Percentiles rank a stretch among this genome's conserved stretches.
Evolutionary conservation across 2,888 invertebrate genomes (phyloP).

Genomic region (Hirtodrosophila histrioides): DNA sequence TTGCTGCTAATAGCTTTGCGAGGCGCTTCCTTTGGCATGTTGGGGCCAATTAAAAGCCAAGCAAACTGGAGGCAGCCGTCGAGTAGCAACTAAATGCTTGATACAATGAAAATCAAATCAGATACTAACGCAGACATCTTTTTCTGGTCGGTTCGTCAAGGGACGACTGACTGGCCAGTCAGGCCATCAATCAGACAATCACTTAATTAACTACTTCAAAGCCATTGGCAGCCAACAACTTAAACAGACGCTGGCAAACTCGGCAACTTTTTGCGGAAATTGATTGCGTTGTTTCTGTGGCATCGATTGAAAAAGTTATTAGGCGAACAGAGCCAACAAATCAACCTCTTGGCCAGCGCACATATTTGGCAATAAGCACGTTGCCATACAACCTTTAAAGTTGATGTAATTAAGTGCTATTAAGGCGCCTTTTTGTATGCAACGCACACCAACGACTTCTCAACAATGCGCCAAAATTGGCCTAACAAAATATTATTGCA

Average conservation of each 20-base stretch:
- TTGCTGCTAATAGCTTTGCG: slow-evolving; percentile 44
- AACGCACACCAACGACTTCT: slow-evolving; percentile 20
- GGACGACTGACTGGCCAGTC: slow-evolving; percentile 7
- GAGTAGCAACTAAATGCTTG: slow-evolving; percentile 25
- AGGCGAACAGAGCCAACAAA: slow-evolving; percentile 11
- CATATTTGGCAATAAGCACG: slow-evolving; percentile 26
- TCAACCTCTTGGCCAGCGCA: slow-evolving; percentile 4
- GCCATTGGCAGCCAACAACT: slow-evolving; percentile 40
- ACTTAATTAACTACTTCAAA: slow-evolving; percentile 75
- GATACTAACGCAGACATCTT: slow-evolving; percentile 22
- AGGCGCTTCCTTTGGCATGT: slow-evolving; percentile 16
- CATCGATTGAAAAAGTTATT: slow-evolving; percentile 64
- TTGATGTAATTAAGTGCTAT: slow-evolving; percentile 52
- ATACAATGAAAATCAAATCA: slow-evolving; percentile 59
- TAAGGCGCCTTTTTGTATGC: not conserved
- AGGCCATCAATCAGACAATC: slow-evolving; percentile 72
- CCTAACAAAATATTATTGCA: slow-evolving; percentile 50
- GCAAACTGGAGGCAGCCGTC: slow-evolving; percentile 6
- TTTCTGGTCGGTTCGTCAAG: slow-evolving; percentile 8
- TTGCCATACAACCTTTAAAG: slow-evolving; percentile 39
- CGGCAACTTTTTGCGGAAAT: slow-evolving; percentile 46
- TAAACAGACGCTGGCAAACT: slow-evolving; percentile 44
- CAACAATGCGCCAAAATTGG: slow-evolving; percentile 21
- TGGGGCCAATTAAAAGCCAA: slow-evolving; percentile 64
- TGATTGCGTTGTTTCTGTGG: slow-evolving; percentile 47